Percentiles rank a stretch among this genome's conserved stretches.
These are phyloP conservation scores for Stichodactyla helianthus DNA, from an alignment of 64 coral and sea anemone species.

Conservation along the genomic window DNA sequence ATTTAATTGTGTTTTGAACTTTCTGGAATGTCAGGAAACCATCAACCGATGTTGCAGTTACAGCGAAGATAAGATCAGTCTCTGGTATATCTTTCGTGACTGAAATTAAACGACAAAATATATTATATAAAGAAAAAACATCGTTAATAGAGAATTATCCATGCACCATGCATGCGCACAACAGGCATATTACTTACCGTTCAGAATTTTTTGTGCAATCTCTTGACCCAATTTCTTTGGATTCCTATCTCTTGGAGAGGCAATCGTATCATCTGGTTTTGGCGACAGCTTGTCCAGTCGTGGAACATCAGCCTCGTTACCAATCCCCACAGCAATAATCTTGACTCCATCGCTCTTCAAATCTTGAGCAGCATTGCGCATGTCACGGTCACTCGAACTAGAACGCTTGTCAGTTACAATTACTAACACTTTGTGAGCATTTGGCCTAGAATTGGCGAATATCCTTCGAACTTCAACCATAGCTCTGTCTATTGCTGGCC, in stretches of 20 bases:
- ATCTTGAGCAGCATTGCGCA: constrained; percentile 30
- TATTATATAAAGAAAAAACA: background rate
- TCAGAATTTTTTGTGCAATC: constrained; percentile 42
- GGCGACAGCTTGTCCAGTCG: constrained; percentile 42
- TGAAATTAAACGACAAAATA: background rate
- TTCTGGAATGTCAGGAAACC: constrained; percentile 42
- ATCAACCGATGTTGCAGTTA: constrained; percentile 51
- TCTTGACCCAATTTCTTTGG: constrained; percentile 45
- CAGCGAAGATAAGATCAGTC: constrained; percentile 62
- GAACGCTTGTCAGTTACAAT: constrained; percentile 69
- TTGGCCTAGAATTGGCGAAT: constrained; percentile 11
- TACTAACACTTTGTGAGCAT: constrained; percentile 49
- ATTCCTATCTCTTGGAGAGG: constrained; percentile 20
- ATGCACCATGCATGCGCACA: too few species aligned
- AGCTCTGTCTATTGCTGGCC: constrained; percentile 38
- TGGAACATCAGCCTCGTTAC: constrained; percentile 32
- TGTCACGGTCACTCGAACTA: constrained; percentile 28
- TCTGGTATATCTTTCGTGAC: constrained; percentile 26
- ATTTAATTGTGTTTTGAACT: constrained; percentile 49
- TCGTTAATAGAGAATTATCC: too few species aligned
- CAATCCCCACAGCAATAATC: constrained; percentile 65
- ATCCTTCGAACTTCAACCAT: constrained; percentile 25
- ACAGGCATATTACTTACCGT: constrained; percentile 35
- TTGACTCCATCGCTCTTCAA: constrained; percentile 50
- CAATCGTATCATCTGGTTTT: constrained; percentile 40